Base-by-base conservation (phyloP, 2,797 vertebrate genomes). In the Echiichthys vipera region DNA sequence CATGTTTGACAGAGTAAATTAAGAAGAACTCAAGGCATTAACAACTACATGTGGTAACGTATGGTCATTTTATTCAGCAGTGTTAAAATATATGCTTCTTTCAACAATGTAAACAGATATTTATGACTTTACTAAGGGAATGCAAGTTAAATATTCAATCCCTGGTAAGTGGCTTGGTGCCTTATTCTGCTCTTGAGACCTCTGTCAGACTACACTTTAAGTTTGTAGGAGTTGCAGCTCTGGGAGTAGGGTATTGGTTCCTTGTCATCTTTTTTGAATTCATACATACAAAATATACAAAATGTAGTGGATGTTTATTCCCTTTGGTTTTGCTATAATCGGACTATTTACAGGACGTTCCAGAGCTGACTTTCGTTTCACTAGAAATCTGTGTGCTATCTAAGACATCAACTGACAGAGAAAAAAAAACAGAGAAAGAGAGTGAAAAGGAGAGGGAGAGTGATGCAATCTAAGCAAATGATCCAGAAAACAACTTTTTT, bases 401-500 rank as follows among this genome's bases (percentile, higher is more conserved):
- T 27, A 59, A 81, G 54, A 87, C 47, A 47, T 70, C 58, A 62
- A 69, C 54, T 53, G 36, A 32, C 61, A 70, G 17, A 11, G 22
- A 34, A 32, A 56, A 56, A 55, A 40, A 7, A 24, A 27, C 37
- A 20, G 15, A 62, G 25, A 77, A 29, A 59, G 20, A 71, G 25
- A 61, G 37, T 29, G 5, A 74, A 55, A 54, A 64, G 40, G 25
- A 71, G 57, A 71, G 8, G 17, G 47, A 59, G 43, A 67, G 59
- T 51, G 59, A 75, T 70, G 66, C 49, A 74, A 84, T 84, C 76
- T 32, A 75, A 81, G 65, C 56, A 88, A 85, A 90, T 84, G 66
- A 84, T 54, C 80, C 73, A 84, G 80, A 81, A 89, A 86, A 86
- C 27, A 74, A 74, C 30, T 13, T 65, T 81, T 89, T n/a, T 80